These are phyloP conservation scores for Piprites chloris DNA, from an alignment of 2,113 vertebrate genomes.

Conservation along the genomic window DNA sequence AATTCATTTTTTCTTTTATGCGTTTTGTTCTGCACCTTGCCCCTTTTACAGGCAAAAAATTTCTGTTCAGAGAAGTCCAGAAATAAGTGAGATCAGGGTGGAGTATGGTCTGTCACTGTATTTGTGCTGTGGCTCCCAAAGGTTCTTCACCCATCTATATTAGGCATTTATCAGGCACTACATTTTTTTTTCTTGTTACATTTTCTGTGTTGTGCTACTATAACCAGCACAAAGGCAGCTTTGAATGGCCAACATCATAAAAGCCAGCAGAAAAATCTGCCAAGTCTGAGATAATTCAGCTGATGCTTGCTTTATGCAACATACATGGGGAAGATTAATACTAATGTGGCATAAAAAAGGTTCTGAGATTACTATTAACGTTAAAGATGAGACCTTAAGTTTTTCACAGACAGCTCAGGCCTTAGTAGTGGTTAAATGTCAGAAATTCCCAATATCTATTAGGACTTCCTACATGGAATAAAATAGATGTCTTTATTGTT, in stretches of 20 bases:
- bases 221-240: neutral
- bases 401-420: neutral
- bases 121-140: neutral
- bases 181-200: neutral
- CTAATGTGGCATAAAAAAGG: neutral
- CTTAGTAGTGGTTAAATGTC: neutral
- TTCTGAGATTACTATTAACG: neutral
- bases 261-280: neutral
- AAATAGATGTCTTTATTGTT: neutral
- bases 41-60: neutral
- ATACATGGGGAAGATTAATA: neutral
- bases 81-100: neutral
- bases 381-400: neutral
- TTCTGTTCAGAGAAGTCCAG: neutral
- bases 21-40: neutral
- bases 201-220: neutral
- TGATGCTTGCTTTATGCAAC: rapidly evolving
- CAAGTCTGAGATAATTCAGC: neutral
- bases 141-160: neutral
- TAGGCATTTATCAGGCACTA: neutral
- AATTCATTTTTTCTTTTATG: neutral
- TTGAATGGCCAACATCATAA: neutral
- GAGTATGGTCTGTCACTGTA: neutral
- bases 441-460: neutral
- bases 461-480: neutral